These are phyloP conservation scores for Protobothrops mucrosquamatus DNA, from an alignment of 2,113 vertebrate species.

Conservation along the genomic window DNA sequence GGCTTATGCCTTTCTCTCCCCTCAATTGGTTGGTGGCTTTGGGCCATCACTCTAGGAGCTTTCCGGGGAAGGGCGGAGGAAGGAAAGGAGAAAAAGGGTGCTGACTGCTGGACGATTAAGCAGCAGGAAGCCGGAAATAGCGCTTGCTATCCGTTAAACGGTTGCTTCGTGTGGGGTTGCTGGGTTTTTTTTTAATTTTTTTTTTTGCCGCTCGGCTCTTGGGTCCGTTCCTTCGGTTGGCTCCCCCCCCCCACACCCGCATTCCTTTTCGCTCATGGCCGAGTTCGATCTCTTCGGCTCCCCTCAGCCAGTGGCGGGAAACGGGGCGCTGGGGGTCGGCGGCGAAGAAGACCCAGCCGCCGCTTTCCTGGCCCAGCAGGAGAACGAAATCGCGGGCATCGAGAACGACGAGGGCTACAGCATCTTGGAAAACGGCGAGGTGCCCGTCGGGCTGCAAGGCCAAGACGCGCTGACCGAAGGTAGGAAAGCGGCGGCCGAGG, in stretches of 20 bases:
- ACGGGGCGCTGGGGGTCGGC: conserved; percentile 68
- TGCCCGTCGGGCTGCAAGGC: conserved; percentile 74
- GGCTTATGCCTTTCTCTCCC: rapidly evolving
- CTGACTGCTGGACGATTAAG: not conserved
- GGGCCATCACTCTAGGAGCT: not conserved
- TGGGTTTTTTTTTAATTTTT: not conserved
- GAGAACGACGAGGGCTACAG: conserved; percentile 89
- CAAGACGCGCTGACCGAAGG: conserved; percentile 23
- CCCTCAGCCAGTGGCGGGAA: conserved; percentile 51
- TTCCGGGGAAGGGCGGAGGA: not conserved
- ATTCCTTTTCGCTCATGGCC: conserved; percentile 19
- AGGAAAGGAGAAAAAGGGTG: not conserved
- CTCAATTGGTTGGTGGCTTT: not conserved
- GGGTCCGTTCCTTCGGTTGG: not conserved
- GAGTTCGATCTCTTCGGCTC: conserved; percentile 39
- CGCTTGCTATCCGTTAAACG: not conserved
- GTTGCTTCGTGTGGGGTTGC: not conserved
- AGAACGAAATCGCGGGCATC: conserved; percentile 93
- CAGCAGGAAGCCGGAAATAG: not conserved
- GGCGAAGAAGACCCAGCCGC: conserved; percentile 90
- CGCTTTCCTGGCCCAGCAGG: conserved; percentile 91
- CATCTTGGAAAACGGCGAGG: conserved; percentile 88
- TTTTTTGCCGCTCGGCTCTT: rapidly evolving
- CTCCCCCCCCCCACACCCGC: not conserved
- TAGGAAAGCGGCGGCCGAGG: not conserved